Evolutionary conservation across 2,888 invertebrate species (phyloP).

Genomic region (Orthonychiurus folsomi): DNA sequence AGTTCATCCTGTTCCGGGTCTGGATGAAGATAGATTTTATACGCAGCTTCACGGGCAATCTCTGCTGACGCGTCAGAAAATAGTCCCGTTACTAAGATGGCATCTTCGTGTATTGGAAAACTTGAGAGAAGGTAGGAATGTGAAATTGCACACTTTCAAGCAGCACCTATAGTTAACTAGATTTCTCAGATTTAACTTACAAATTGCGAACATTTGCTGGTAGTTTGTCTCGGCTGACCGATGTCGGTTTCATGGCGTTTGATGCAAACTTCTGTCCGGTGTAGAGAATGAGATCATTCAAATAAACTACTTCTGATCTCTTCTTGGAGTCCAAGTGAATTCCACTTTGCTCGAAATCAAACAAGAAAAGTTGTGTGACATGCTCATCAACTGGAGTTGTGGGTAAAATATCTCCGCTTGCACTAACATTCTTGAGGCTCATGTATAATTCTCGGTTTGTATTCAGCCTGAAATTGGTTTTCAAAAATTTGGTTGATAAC

Average conservation of each 20-base stretch:
- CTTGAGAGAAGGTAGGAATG: constrained; percentile 42
- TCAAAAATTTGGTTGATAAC: constrained; percentile 13
- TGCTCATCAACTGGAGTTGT: constrained; percentile 69
- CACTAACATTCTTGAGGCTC: constrained; percentile 61
- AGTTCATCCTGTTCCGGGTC: constrained; percentile 65
- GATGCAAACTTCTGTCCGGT: constrained; percentile 75
- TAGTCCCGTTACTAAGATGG: constrained; percentile 67
- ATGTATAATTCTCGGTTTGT: constrained; percentile 77
- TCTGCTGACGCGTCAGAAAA: constrained; percentile 74
- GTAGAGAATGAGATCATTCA: constrained; percentile 74
- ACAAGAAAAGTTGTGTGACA: constrained; percentile 78
- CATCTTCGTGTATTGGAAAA: constrained; percentile 59
- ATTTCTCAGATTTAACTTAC: constrained; percentile 49
- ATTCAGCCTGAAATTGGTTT: constrained; percentile 84
- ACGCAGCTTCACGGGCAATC: constrained; percentile 75
- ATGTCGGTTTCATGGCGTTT: constrained; percentile 60
- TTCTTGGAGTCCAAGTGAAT: constrained; percentile 77
- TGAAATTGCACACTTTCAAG: constrained; percentile 45
- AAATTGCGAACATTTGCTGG: constrained; percentile 62
- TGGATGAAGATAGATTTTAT: constrained; percentile 72
- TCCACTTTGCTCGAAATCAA: constrained; percentile 96
- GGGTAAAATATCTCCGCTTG: constrained; percentile 57
- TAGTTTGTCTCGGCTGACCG: constrained; percentile 57
- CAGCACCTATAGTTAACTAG: background rate
- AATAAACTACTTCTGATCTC: constrained; percentile 63